Evolutionary conservation across 1,140 invertebrate genomes (phyloP), one percentile per base, ranked within the genome.

Genomic region (Zelostemma sp.): DNA sequence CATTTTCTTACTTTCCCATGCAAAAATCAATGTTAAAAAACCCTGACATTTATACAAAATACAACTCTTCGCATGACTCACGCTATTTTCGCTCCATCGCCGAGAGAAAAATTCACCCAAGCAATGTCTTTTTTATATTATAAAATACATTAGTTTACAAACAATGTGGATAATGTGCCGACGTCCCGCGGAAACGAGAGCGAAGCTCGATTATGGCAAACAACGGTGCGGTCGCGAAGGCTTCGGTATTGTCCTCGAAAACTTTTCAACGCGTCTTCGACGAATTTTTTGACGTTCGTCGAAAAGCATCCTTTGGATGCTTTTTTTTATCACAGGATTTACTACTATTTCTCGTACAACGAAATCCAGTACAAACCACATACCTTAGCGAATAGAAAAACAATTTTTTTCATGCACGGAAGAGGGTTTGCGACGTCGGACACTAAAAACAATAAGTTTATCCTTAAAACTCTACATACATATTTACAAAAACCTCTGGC

Each of bases 131-230:
- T n/a, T n/a, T 68, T 73, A 68, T 66, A 67, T 81, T 82, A 83
- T 81, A 82, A 82, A 83, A 83, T 81, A 83, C 81, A 82, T 81
- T 80, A 81, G 80, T 81, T 81, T 81, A 82, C 79, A 80, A 82
- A 82, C 75, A 82, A 82, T 74, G 75, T 79, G 76, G 72, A 82
- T 80, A 75, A 80, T 81, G 73, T 72, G 75, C 75, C 80, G 80
- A 80, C 81, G 78, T 72, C 77, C 77, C 72, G 73, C 68, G 71
- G 50, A 67, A 72, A 72, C 59, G 55, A 65, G 56, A 64, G 57
- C 33, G 55, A 68, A 66, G 60, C 63, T 77, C 76, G 71, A 76
- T 75, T 76, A 70, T 79, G 70, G 70, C 75, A 77, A 76, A 67
- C 46, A 51, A 67, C 46, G 60, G 63, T 65, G 57, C 47, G 49